Evolutionary conservation across 2,797 vertebrate genomes (phyloP), one percentile per base, ranked within the genome.

Genomic region (Syndactyla subalaris): DNA sequence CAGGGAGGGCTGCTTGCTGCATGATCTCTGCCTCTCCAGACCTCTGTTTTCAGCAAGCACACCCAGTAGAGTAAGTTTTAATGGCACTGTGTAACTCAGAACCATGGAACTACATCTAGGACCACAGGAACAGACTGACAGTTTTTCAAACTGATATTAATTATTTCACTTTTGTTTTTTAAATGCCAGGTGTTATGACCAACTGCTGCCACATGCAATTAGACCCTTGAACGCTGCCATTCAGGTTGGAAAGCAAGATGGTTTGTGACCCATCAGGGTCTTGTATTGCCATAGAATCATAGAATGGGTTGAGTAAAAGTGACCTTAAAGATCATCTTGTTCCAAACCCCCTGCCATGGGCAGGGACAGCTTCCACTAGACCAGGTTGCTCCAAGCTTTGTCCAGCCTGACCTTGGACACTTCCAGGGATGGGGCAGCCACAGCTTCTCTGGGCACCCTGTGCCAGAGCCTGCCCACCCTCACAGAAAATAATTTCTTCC

Each of bases 341-440:
- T 71, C 49, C 38, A 72, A 45, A 2, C 2, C 15, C 13, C 32
- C 48, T 26, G 16, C 36, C 27, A 21, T 1, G 7, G 18, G 13
- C 32, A 45, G 19, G 30, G 19, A 43, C 41, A 36, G 7, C 24
- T 41, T 13, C 18, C 30, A 17, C 66, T 17, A 0, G 3, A 22
- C 39, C 73, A 84, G 34, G 45, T 0, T 23, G 3, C n/a, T 84
- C 66, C 17, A 23, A 3, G 6, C 8, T 18, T 29, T 0, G 0
- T 66, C 46, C 58, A 66, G 0, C 21, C 38, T 27, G 38, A 12
- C 30, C 15, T 32, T 17, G 38, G 9, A 12, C 52, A 41, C 18
- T 21, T 3, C 15, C 59, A 59, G 46, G 34, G 34, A 46, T 48
- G 22, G 15, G 26, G 15, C 52, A 72, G 10, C 26, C 46, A 34